These are phyloP conservation scores for Otus scops DNA, from an alignment of 2,797 vertebrate species.

Conservation along the genomic window DNA sequence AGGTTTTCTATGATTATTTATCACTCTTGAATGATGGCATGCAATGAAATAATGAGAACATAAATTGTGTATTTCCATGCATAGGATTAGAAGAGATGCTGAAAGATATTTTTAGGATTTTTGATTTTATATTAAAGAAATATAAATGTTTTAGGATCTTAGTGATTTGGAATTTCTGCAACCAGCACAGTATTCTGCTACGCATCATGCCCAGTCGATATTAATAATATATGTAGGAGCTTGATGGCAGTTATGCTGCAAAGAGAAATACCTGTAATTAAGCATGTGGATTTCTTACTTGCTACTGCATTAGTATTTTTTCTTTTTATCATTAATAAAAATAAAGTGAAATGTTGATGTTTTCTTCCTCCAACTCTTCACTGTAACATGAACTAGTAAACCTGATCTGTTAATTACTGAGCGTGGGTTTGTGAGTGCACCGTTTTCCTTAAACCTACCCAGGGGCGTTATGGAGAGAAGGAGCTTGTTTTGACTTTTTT, in stretches of 20 bases:
- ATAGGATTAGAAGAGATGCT: background rate
- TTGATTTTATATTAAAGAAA: background rate
- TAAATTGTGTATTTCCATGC: background rate
- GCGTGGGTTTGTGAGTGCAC: background rate
- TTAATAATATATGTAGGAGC: background rate
- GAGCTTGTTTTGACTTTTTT: background rate
- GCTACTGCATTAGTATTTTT: background rate
- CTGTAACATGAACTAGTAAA: background rate
- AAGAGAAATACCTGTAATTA: background rate
- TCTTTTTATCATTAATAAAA: conserved; percentile 17
- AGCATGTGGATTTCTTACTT: background rate
- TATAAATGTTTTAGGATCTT: background rate
- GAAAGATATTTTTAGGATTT: background rate
- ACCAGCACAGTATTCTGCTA: background rate
- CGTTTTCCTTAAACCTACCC: background rate
- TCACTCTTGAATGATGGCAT: background rate
- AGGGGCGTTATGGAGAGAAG: background rate
- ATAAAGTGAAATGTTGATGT: background rate
- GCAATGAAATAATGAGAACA: background rate
- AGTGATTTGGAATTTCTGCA: background rate
- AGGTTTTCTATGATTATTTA: background rate
- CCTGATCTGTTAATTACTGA: background rate
- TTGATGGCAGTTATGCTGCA: background rate
- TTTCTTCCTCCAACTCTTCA: background rate
- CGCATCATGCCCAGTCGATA: background rate